These are phyloP conservation scores for Nomada fucata DNA, from an alignment of 2,888 invertebrate species.

Conservation along the genomic window DNA sequence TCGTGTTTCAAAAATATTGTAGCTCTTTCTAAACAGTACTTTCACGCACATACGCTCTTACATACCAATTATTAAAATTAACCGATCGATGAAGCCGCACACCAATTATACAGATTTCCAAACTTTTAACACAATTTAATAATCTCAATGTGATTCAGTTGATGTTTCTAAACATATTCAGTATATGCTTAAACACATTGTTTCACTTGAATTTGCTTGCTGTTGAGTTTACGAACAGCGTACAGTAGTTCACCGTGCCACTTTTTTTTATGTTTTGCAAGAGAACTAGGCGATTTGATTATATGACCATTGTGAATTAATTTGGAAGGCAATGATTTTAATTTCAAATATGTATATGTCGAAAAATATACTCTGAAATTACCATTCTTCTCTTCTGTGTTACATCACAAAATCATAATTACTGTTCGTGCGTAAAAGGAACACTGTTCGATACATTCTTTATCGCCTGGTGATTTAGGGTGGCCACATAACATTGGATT, in stretches of 20 bases:
- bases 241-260: slow-evolving; percentile 2
- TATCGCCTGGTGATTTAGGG: slow-evolving; percentile 50
- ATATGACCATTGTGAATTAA: slow-evolving; percentile 10
- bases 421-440: slow-evolving; percentile 55
- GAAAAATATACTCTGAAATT: slow-evolving; percentile 46
- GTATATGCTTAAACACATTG: slow-evolving; percentile 16
- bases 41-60: slow-evolving; percentile 60
- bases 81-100: slow-evolving; percentile 56
- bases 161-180: slow-evolving; percentile 15
- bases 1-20: slow-evolving; percentile 76
- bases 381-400: slow-evolving; percentile 6
- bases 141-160: slow-evolving; percentile 12
- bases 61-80: slow-evolving; percentile 53
- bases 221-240: slow-evolving; percentile 26
- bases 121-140: slow-evolving; percentile 53
- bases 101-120: slow-evolving; percentile 60
- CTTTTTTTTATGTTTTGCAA: background rate
- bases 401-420: slow-evolving; percentile 45
- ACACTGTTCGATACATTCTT: slow-evolving; percentile 57
- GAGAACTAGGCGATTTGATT: slow-evolving; percentile 12
- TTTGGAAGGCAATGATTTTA: slow-evolving; percentile 57
- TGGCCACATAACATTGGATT: slow-evolving; percentile 41
- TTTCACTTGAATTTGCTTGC: background rate
- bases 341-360: slow-evolving; percentile 40
- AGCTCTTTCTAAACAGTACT: slow-evolving; percentile 65